phyloP scores from a whole-genome alignment of 2,113 vertebrate genomes.

The Anas platyrhynchos region DNA sequence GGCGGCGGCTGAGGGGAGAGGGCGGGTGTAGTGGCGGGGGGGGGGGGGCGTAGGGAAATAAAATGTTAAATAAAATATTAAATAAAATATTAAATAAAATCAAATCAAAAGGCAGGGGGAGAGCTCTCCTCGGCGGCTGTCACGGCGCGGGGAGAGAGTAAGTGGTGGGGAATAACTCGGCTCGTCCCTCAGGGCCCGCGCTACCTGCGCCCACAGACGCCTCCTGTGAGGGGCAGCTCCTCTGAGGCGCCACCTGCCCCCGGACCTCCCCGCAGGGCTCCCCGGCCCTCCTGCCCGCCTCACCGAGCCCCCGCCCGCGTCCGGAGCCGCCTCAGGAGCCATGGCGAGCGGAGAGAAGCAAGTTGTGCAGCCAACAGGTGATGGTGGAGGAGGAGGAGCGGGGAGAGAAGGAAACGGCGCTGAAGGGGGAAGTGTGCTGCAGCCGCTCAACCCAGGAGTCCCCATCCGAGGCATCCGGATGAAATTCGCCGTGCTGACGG shows the following conservation, averaged over 20 bases:
- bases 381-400: conserved; percentile 64
- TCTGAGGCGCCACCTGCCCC: neutral
- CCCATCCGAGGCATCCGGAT: conserved; percentile 94
- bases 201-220: neutral
- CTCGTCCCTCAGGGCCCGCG: neutral
- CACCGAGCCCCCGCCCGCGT: neutral
- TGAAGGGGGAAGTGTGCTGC: conserved; percentile 35
- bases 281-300: neutral
- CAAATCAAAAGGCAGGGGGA: no score
- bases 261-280: neutral
- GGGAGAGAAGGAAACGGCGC: conserved; percentile 59
- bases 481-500: conserved; percentile 95
- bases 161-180: neutral
- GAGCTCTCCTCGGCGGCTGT: no score
- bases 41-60: no score
- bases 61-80: no score
- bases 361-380: conserved; percentile 75
- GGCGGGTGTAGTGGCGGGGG: no score
- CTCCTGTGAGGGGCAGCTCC: neutral
- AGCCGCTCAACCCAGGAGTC: conserved; percentile 84
- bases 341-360: conserved; percentile 76
- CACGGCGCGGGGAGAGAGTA: no score
- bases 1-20: no score
- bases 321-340: neutral
- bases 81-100: no score